phyloP scores from a whole-genome alignment of 2,113 vertebrate genomes.

The Cyanoliseus patagonus region DNA sequence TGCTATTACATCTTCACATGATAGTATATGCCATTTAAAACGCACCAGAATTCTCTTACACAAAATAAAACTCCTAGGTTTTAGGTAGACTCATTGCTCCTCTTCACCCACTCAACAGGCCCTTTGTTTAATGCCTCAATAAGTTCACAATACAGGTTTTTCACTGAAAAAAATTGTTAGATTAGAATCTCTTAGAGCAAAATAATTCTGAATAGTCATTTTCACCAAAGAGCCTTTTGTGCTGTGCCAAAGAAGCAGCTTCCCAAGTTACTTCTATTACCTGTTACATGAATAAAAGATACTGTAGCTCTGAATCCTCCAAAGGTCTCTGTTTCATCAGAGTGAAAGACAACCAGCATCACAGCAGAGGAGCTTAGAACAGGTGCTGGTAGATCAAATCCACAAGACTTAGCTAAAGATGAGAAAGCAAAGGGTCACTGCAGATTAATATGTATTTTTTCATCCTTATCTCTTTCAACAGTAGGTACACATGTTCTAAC shows the following conservation, averaged over 20 bases:
- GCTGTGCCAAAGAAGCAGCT: not conserved
- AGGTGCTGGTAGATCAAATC: constrained; percentile 66
- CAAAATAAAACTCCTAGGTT: not conserved
- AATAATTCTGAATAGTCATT: not conserved
- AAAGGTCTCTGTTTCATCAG: constrained; percentile 73
- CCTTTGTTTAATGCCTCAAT: not conserved
- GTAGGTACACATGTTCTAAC: not conserved
- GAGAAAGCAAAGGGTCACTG: not conserved
- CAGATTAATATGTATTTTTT: not conserved
- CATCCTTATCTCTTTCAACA: not conserved
- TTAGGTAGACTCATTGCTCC: not conserved
- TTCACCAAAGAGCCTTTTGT: not conserved
- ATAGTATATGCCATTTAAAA: not conserved
- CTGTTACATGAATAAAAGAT: constrained; percentile 76
- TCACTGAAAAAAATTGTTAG: not conserved
- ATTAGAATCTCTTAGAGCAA: not conserved
- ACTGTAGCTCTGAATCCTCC: constrained; percentile 76
- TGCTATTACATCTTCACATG: not conserved
- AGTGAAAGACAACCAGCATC: constrained; percentile 80
- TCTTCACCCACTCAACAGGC: not conserved
- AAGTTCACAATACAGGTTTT: not conserved
- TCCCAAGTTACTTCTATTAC: constrained; percentile 57
- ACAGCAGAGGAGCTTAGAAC: constrained; percentile 75
- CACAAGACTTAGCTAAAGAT: constrained; percentile 77
- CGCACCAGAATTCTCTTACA: not conserved